phyloP scores from a whole-genome alignment of 1,140 invertebrate species.

The Lethrus apterus region DNA sequence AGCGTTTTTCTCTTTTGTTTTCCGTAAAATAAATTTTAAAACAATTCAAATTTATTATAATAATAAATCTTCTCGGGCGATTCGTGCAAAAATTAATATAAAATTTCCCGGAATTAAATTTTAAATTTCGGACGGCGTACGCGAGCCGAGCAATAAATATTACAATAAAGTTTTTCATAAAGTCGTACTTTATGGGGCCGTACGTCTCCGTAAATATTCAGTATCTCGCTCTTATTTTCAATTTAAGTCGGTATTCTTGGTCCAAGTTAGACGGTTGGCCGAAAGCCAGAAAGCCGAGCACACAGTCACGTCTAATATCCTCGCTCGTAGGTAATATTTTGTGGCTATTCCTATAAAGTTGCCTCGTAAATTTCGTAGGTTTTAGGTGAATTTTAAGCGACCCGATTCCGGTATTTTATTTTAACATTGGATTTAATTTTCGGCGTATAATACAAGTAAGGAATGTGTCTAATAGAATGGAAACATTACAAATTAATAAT shows the following conservation, averaged over 20 bases:
- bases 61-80: no score
- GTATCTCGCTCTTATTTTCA: conserved; percentile 28
- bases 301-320: conserved; percentile 28
- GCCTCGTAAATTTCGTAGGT: conserved; percentile 25
- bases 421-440: neutral
- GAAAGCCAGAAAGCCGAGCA: conserved; percentile 11
- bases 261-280: conserved; percentile 11
- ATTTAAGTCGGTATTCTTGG: conserved; percentile 27
- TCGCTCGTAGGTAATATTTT: conserved; percentile 26
- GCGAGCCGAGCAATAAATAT: conserved; percentile 21
- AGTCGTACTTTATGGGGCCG: conserved; percentile 18
- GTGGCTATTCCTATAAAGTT: conserved; percentile 25
- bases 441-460: neutral
- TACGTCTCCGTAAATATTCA: conserved; percentile 26
- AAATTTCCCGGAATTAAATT: no score
- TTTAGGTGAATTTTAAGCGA: conserved; percentile 24
- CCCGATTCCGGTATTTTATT: conserved; percentile 8
- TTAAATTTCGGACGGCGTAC: neutral
- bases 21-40: no score
- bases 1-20: no score
- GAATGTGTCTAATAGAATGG: no score
- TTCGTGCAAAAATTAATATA: no score
- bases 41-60: no score
- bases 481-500: no score
- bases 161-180: conserved; percentile 25